phyloP scores from a whole-genome alignment of 2,797 vertebrate genomes.

The Sylvia borin region DNA sequence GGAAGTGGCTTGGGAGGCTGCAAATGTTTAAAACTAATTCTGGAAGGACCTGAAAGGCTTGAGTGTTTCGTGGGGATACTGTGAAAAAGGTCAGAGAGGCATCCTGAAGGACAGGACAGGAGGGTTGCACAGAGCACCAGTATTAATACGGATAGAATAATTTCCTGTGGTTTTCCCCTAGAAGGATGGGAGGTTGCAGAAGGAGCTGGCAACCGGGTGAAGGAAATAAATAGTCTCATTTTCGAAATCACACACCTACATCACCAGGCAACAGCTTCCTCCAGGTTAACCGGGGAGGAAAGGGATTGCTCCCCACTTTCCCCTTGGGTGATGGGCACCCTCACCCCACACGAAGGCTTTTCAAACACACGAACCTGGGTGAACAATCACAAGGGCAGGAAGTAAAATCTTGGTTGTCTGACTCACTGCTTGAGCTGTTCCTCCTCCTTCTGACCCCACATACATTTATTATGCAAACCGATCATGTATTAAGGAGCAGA shows the following conservation, averaged over 20 bases:
- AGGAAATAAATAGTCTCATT: not conserved
- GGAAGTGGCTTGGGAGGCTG: not conserved
- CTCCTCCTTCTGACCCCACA: not conserved
- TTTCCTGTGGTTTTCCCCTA: not conserved
- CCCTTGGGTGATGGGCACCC: rapidly evolving
- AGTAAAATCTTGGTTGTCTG: not conserved
- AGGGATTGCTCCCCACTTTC: not conserved
- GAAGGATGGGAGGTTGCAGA: not conserved
- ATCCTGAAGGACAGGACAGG: not conserved
- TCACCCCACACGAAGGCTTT: not conserved
- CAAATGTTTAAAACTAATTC: not conserved
- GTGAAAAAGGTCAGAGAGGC: not conserved
- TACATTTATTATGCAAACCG: not conserved
- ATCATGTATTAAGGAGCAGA: not conserved
- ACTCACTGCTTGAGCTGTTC: not conserved
- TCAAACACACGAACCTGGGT: rapidly evolving
- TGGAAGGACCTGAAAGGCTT: not conserved
- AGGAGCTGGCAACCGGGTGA: not conserved
- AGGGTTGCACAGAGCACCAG: not conserved
- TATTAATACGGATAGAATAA: rapidly evolving
- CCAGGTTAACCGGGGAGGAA: not conserved
- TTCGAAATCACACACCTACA: not conserved
- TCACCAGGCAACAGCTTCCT: not conserved
- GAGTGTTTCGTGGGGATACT: not conserved
- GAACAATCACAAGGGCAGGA: not conserved